Evolutionary conservation across 2,113 vertebrate species (phyloP).

Genomic region (Pica pica): DNA sequence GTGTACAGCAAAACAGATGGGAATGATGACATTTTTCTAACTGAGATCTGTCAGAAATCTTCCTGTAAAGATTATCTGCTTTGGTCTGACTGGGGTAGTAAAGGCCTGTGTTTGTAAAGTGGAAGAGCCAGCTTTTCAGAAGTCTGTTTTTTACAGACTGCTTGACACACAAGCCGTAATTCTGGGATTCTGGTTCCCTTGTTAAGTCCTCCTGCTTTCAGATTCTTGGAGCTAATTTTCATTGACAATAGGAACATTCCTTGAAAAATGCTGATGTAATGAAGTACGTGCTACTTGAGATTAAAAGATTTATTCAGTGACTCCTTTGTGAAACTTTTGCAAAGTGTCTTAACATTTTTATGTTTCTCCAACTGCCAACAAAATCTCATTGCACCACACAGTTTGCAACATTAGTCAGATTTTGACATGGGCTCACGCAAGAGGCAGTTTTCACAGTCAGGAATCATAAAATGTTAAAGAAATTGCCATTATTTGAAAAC

Average conservation of each 20-base stretch:
- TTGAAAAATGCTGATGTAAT: conserved; percentile 66
- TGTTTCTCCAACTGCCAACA: conserved; percentile 58
- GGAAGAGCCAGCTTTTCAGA: conserved; percentile 9
- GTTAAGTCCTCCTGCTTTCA: conserved; percentile 37
- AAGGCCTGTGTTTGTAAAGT: background rate
- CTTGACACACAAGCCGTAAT: conserved; percentile 9
- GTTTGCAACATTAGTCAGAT: conserved; percentile 64
- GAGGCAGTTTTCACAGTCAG: conserved; percentile 45
- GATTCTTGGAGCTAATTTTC: conserved; percentile 58
- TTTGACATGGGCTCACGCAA: conserved; percentile 62
- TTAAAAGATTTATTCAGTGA: conserved; percentile 59
- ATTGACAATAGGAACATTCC: conserved; percentile 62
- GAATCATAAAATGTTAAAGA: conserved; percentile 49
- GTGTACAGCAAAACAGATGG: background rate
- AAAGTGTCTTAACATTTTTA: conserved; percentile 49
- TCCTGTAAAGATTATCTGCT: conserved; percentile 7
- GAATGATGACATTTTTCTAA: background rate
- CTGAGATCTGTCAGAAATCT: background rate
- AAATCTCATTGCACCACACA: conserved; percentile 60
- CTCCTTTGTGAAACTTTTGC: conserved; percentile 36
- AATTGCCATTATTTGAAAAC: conserved; percentile 47
- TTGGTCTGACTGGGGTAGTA: background rate
- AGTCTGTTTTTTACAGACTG: background rate
- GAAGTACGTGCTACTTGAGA: conserved; percentile 62
- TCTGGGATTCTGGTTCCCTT: conserved; percentile 11